Evolutionary conservation across 2,113 vertebrate species (phyloP).

Genomic region (Brachirus orientalis): DNA sequence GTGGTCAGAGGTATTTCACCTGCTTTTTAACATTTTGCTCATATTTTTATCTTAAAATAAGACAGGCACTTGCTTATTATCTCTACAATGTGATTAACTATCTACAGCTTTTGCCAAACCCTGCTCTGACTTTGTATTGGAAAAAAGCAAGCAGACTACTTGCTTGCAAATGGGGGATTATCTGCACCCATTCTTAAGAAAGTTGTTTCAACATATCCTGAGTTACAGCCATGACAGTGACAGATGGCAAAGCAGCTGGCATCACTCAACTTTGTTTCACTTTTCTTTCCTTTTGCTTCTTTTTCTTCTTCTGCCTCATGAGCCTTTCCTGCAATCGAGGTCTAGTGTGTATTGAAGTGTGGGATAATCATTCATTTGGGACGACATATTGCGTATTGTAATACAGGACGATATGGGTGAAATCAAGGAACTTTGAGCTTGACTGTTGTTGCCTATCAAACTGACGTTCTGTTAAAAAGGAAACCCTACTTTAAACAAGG

Average conservation of each 20-base stretch:
- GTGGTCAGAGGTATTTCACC: too few relatives aligned
- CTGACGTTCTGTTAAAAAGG: conserved; percentile 26
- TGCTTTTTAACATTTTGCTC: too few relatives aligned
- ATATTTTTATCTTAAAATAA: too few relatives aligned
- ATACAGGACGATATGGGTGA: conserved; percentile 65
- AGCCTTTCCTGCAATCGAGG: conserved; percentile 56
- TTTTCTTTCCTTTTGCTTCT: conserved; percentile 62
- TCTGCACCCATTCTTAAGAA: conserved; percentile 73
- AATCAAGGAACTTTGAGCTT: conserved; percentile 51
- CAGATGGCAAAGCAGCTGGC: conserved; percentile 85
- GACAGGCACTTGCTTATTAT: neutral
- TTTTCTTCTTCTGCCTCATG: conserved; percentile 40
- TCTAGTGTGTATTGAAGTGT: conserved; percentile 75
- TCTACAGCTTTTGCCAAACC: conserved; percentile 26
- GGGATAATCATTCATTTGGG: conserved; percentile 79
- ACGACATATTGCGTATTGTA: conserved; percentile 62
- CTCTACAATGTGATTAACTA: conserved; percentile 8
- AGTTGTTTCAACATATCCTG: conserved; percentile 78
- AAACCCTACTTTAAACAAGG: conserved; percentile 21
- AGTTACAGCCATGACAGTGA: conserved; percentile 78
- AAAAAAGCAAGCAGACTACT: conserved; percentile 43
- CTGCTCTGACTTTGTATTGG: conserved; percentile 34
- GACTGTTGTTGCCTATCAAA: conserved; percentile 41
- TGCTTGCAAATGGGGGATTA: conserved; percentile 68
- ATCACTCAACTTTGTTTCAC: conserved; percentile 78